Conservation (phyloP, 1,140 invertebrate genomes). For the Dendrolimus punctatus region DNA sequence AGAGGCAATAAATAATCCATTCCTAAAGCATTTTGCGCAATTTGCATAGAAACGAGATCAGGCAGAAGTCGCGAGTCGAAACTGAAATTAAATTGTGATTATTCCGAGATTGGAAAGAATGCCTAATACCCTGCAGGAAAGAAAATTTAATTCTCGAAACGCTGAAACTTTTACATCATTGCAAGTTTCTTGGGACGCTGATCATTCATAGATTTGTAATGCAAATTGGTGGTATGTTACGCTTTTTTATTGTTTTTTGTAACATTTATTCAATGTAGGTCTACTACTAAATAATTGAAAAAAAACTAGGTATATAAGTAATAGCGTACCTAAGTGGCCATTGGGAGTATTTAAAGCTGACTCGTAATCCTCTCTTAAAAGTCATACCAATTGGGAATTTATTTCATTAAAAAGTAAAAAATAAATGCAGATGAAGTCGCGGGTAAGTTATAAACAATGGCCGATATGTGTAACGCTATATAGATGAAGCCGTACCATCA, state of each 20-base stretch:
- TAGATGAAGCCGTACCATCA: no score
- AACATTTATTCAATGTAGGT: no score
- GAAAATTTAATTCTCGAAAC: conserved; percentile 42
- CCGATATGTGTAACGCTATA: no score
- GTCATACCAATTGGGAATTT: no score
- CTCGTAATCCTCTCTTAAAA: no score
- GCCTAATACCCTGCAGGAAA: conserved; percentile 28
- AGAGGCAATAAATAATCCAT: conserved; percentile 36
- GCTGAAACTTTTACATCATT: conserved; percentile 8
- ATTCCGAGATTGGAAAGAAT: conserved; percentile 32
- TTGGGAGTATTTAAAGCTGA: no score
- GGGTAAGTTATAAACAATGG: no score
- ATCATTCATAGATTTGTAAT: conserved; percentile 2
- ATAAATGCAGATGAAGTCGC: no score
- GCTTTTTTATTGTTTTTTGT: not conserved
- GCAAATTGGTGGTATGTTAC: not conserved
- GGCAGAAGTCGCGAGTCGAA: conserved; percentile 31
- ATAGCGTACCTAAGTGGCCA: no score
- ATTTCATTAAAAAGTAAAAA: no score
- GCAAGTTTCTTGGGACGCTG: not conserved
- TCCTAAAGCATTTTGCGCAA: conserved; percentile 35
- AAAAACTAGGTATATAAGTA: no score
- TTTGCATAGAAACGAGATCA: conserved; percentile 50
- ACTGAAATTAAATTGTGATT: conserved; percentile 47
- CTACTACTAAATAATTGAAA: no score